These are phyloP conservation scores for Mamestra brassicae DNA, from an alignment of 2,888 invertebrate genomes.

Conservation along the genomic window DNA sequence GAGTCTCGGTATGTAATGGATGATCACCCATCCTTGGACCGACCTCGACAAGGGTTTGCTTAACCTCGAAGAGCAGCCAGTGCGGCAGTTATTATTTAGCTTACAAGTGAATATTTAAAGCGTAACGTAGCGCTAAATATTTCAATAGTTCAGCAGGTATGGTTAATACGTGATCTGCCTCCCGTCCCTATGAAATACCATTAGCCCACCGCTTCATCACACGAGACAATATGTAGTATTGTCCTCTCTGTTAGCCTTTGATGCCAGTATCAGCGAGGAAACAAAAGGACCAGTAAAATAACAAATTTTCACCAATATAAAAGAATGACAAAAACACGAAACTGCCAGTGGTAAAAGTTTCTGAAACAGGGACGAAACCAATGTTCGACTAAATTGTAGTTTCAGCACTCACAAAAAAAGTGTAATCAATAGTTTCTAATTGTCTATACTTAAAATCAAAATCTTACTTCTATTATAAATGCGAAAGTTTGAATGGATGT, in stretches of 20 bases:
- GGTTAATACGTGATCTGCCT: neutral
- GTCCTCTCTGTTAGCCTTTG: constrained; percentile 43
- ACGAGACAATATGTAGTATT: constrained; percentile 47
- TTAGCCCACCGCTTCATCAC: constrained; percentile 37
- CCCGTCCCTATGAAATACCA: constrained; percentile 45
- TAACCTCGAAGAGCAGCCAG: neutral
- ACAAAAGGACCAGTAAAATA: constrained; percentile 42
- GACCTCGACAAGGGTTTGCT: neutral
- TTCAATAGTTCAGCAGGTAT: constrained; percentile 29
- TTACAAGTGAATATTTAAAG: neutral
- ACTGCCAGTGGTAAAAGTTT: constrained; percentile 36
- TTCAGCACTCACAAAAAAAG: neutral
- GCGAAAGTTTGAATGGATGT: too few relatives aligned
- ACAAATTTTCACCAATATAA: constrained; percentile 33
- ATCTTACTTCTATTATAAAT: too few relatives aligned
- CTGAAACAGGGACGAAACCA: neutral
- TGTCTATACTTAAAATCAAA: neutral
- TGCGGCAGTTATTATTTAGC: neutral
- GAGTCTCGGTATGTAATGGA: too few relatives aligned
- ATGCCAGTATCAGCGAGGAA: constrained; percentile 41
- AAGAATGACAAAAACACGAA: constrained; percentile 29
- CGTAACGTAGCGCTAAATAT: constrained; percentile 8
- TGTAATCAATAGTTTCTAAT: too few relatives aligned
- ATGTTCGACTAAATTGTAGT: neutral
- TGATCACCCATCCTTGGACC: too few relatives aligned